Conservation (phyloP, 2,888 invertebrate species). For the Tortrix viridana region DNA sequence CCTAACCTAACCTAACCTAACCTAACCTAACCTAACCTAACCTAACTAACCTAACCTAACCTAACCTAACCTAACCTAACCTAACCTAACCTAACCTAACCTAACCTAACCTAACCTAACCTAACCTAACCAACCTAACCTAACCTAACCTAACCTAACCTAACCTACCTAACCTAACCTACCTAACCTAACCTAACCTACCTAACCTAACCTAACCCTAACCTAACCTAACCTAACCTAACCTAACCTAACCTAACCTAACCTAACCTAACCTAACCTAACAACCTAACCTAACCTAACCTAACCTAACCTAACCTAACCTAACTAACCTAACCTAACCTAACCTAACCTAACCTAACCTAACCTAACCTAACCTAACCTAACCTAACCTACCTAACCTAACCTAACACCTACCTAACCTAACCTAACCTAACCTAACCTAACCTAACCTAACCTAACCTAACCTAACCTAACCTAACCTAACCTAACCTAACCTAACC, state of each 20-base stretch:
- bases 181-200: too few relatives aligned
- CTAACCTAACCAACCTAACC: slow-evolving; percentile 38
- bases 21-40: slow-evolving; percentile 36
- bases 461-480: slow-evolving; percentile 31
- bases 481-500: slow-evolving; percentile 36
- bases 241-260: slow-evolving; percentile 39
- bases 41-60: slow-evolving; percentile 37
- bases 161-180: too few relatives aligned
- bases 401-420: slow-evolving; percentile 38
- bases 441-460: slow-evolving; percentile 32
- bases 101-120: slow-evolving; percentile 39
- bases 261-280: too few relatives aligned
- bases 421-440: slow-evolving; percentile 33
- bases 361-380: slow-evolving; percentile 39
- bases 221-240: slow-evolving; percentile 39
- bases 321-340: slow-evolving; percentile 39
- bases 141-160: slow-evolving; percentile 39
- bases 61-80: slow-evolving; percentile 37
- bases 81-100: slow-evolving; percentile 38
- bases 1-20: slow-evolving; percentile 35
- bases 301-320: slow-evolving; percentile 40
- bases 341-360: slow-evolving; percentile 40
- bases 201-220: slow-evolving; percentile 38
- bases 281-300: slow-evolving; percentile 40
- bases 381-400: too few relatives aligned